phyloP scores from a whole-genome alignment of 1,140 invertebrate species.

The Idris sp. region DNA sequence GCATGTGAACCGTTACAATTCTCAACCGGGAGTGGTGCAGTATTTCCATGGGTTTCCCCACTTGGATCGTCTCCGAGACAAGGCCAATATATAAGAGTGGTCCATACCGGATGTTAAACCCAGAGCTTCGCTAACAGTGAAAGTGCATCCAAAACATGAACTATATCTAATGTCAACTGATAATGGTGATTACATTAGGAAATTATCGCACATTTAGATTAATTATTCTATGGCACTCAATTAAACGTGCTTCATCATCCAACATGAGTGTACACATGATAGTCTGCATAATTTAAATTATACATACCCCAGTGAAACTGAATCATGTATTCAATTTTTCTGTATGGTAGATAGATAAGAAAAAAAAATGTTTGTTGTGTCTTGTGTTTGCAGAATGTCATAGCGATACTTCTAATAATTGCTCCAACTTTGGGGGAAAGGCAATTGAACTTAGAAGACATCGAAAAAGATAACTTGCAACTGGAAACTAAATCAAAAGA shows the following conservation, averaged over 20 bases:
- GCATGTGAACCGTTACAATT: conserved; percentile 63
- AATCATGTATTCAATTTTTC: no score
- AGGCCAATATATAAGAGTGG: conserved; percentile 73
- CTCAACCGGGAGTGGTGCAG: conserved; percentile 63
- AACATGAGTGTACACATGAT: no score
- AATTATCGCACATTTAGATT: no score
- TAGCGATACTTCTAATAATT: conserved; percentile 52
- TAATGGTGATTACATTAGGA: no score
- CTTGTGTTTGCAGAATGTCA: conserved; percentile 38
- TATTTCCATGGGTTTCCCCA: conserved; percentile 47
- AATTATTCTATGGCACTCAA: no score
- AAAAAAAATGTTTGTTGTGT: no score
- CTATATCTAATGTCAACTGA: conserved; percentile 48
- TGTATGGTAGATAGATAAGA: no score
- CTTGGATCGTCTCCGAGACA: conserved; percentile 22
- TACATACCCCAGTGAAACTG: no score
- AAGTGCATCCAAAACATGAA: conserved; percentile 67
- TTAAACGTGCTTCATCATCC: no score
- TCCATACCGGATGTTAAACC: conserved; percentile 72
- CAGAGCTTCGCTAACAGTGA: conserved; percentile 74
- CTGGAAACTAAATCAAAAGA: conserved; percentile 62
- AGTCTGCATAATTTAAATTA: no score
- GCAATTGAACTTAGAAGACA: conserved; percentile 72
- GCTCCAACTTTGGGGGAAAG: conserved; percentile 61
- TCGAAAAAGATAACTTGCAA: conserved; percentile 70